Conservation (phyloP, 2,888 invertebrate genomes). For the Reticulitermes lucifugus region DNA sequence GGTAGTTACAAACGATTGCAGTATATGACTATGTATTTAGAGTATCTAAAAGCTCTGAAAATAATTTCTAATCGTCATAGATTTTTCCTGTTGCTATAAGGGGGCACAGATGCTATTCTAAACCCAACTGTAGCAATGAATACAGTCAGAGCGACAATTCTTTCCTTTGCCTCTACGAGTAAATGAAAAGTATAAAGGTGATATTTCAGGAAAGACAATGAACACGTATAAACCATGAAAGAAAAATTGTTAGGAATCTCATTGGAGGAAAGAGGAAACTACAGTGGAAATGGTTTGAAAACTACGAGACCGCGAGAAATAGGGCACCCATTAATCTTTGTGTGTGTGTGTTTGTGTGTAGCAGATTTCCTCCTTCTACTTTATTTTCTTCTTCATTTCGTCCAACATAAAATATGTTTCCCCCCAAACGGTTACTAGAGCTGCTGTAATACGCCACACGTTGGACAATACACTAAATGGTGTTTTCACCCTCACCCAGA, state of each 20-base stretch:
- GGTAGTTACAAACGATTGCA: too few species aligned
- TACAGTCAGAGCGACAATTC: too few species aligned
- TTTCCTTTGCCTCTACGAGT: too few species aligned
- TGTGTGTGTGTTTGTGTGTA: neutral
- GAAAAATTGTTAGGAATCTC: conserved; percentile 12
- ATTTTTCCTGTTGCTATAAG: too few species aligned
- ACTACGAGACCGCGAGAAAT: neutral
- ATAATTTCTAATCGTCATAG: too few species aligned
- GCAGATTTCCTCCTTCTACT: neutral
- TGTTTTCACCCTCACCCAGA: neutral
- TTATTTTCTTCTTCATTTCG: neutral
- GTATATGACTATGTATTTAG: too few species aligned
- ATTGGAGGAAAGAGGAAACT: neutral
- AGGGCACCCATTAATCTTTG: conserved; percentile 26
- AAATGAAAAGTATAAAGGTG: neutral
- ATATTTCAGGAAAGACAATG: neutral
- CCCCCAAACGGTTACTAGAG: neutral
- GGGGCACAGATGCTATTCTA: too few species aligned
- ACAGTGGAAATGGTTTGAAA: neutral
- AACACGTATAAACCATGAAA: neutral
- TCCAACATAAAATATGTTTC: neutral
- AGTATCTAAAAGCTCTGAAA: too few species aligned
- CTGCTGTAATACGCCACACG: neutral
- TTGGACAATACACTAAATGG: neutral
- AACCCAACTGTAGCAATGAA: too few species aligned